Evolutionary conservation across 2,797 vertebrate species (phyloP).

Genomic region (Meda fulgida): DNA sequence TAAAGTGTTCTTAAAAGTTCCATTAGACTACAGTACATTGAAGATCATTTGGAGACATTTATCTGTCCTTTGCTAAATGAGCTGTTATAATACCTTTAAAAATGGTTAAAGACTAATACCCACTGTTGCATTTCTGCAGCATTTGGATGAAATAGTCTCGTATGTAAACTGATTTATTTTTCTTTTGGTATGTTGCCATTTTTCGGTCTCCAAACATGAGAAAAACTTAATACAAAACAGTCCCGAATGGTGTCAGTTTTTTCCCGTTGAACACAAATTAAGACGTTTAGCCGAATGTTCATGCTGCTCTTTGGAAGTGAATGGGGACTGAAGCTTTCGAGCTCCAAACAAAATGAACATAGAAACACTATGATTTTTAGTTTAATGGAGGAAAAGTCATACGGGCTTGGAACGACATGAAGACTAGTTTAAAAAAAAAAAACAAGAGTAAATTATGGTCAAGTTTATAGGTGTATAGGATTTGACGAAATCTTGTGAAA

Average conservation of each 20-base stretch:
- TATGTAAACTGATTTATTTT: background rate
- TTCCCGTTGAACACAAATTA: background rate
- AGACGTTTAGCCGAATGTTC: background rate
- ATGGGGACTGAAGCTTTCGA: background rate
- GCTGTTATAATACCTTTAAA: background rate
- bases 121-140: background rate
- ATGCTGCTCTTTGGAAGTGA: background rate
- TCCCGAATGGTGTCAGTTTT: background rate
- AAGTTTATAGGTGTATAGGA: background rate
- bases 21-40: background rate
- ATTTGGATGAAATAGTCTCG: background rate
- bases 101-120: background rate
- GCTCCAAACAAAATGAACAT: background rate
- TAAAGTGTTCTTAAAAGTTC: background rate
- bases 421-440: no score
- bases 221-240: background rate
- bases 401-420: background rate
- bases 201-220: background rate
- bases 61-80: background rate
- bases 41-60: background rate
- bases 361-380: background rate
- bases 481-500: background rate
- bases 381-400: background rate
- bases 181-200: background rate
- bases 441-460: background rate